A percentile compares a stretch with the other conserved stretches of the same genome.
Evolutionary conservation across 2,113 vertebrate species (phyloP).

Genomic region (Thalassoma bifasciatum): DNA sequence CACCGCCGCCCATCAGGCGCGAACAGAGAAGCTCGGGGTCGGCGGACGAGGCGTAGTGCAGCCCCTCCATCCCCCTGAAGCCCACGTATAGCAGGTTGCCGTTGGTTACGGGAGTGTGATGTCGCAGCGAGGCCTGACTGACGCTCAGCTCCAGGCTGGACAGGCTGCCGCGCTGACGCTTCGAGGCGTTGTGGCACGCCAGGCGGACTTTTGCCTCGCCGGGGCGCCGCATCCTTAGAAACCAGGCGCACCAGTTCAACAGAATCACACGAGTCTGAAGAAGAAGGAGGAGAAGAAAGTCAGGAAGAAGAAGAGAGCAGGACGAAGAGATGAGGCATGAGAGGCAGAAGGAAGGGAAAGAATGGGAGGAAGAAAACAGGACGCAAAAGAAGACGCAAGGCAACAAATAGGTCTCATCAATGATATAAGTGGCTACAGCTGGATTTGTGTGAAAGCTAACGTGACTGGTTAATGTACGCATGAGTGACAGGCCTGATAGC

Average conservation of each 20-base stretch:
- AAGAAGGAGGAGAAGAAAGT: constrained; percentile 2
- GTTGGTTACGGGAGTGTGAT: constrained; percentile 74
- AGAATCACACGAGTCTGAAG: constrained; percentile 91
- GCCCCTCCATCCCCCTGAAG: constrained; percentile 85
- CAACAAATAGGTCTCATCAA: too few species aligned
- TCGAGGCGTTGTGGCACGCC: constrained; percentile 86
- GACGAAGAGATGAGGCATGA: not conserved
- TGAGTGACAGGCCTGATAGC: too few species aligned
- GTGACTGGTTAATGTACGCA: too few species aligned
- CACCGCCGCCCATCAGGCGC: constrained; percentile 82
- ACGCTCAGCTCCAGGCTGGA: constrained; percentile 86
- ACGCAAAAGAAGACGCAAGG: too few species aligned
- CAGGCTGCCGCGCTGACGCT: constrained; percentile 84
- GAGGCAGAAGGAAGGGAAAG: not conserved
- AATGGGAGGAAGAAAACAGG: not conserved
- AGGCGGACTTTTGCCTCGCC: constrained; percentile 89
- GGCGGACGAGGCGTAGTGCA: constrained; percentile 86
- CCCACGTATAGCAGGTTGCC: constrained; percentile 91
- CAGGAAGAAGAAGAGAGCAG: not conserved
- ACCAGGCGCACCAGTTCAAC: constrained; percentile 97
- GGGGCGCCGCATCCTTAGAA: constrained; percentile 94
- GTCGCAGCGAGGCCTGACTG: constrained; percentile 63
- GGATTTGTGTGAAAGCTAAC: too few species aligned
- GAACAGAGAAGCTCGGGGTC: constrained; percentile 90
- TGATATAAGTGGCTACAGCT: too few species aligned